phyloP scores from a whole-genome alignment of 2,113 vertebrate genomes.

The Megalops atlanticus region DNA sequence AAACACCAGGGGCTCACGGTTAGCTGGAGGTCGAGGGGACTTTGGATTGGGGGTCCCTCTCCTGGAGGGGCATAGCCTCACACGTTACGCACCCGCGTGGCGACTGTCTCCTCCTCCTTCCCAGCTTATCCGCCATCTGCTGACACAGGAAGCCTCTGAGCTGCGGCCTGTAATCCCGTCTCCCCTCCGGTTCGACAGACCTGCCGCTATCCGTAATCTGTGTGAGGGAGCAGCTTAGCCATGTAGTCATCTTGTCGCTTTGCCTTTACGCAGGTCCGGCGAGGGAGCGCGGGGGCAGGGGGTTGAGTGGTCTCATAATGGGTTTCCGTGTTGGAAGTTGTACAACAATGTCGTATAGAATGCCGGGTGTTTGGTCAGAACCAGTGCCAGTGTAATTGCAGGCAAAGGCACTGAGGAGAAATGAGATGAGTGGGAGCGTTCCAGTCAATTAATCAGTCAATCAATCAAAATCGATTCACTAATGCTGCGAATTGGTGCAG shows the following conservation, averaged over 20 bases:
- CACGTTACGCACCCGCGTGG: not conserved
- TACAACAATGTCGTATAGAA: not conserved
- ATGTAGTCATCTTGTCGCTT: slow-evolving; percentile 24
- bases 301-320: no score
- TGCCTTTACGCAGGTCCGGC: not conserved
- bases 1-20: not conserved
- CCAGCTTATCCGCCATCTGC: slow-evolving; percentile 9
- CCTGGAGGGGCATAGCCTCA: not conserved
- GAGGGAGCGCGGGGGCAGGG: not conserved
- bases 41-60: not conserved
- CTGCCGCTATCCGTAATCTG: slow-evolving; percentile 36
- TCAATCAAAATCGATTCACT: no score
- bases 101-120: not conserved
- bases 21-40: not conserved
- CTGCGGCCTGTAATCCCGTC: slow-evolving; percentile 30
- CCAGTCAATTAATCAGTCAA: no score
- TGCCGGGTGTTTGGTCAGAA: no score
- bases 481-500: no score
- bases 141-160: slow-evolving; percentile 18
- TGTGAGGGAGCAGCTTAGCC: slow-evolving; percentile 36
- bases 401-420: no score
- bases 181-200: slow-evolving; percentile 17
- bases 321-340: not conserved
- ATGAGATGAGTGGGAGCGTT: no score
- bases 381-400: no score